Conservation (phyloP, 1,140 invertebrate species). For the Drosophila paulistorum region DNA sequence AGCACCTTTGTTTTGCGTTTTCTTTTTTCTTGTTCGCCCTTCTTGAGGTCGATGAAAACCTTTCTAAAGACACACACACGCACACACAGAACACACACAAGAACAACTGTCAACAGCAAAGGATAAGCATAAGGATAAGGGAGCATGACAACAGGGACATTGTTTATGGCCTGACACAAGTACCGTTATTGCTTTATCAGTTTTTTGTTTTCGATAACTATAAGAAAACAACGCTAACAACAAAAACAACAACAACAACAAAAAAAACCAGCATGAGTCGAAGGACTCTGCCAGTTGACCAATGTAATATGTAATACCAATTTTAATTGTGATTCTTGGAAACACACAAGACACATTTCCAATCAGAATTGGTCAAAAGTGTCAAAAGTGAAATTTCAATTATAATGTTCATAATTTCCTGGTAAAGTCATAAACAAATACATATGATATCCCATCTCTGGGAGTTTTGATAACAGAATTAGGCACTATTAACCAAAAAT, state of each 20-base stretch:
- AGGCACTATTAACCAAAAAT: no score
- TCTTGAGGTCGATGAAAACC: constrained; percentile 4
- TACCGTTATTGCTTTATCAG: constrained; percentile 58
- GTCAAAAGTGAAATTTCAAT: neutral
- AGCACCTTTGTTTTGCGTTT: constrained; percentile 21
- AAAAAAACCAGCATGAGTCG: neutral
- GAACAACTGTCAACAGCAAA: constrained; percentile 41
- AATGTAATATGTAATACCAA: neutral
- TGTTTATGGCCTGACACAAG: constrained; percentile 51
- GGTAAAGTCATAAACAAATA: neutral
- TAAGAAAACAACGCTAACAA: neutral
- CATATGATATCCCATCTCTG: no score
- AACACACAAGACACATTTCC: neutral
- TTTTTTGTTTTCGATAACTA: constrained; percentile 15
- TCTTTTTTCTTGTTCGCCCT: constrained; percentile 25
- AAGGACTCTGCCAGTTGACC: neutral
- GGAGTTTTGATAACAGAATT: no score
- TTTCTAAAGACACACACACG: constrained; percentile 22
- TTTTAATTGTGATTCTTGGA: no score
- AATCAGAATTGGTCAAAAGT: neutral
- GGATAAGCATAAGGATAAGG: constrained; percentile 30
- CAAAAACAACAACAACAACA: no score
- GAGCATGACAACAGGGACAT: constrained; percentile 19
- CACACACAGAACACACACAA: neutral
- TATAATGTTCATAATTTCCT: neutral